A percentile compares a stretch with the other conserved stretches of the same genome.
Conservation (phyloP, 2,888 invertebrate genomes). For the Lasioglossum lativentre region DNA sequence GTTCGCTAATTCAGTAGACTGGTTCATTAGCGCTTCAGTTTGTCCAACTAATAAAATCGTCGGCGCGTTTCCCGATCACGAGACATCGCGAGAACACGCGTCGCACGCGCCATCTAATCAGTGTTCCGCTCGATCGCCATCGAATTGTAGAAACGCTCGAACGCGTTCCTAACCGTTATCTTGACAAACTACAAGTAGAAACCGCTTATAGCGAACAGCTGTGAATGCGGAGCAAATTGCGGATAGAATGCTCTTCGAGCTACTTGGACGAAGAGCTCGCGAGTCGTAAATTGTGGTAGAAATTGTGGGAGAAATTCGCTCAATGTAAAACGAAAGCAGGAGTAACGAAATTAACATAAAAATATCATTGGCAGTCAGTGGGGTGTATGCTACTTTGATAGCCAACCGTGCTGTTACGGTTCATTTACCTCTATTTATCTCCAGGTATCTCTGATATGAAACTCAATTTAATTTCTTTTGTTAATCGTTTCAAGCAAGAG, state of each 20-base stretch:
- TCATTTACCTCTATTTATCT: no score
- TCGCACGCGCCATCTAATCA: slow-evolving; percentile 22
- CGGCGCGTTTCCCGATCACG: slow-evolving; percentile 50
- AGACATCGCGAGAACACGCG: slow-evolving; percentile 56
- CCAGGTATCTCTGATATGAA: background rate
- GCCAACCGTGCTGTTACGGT: no score
- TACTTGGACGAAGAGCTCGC: background rate
- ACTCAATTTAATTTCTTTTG: background rate
- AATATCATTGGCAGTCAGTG: background rate
- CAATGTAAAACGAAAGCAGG: background rate
- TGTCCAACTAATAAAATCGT: slow-evolving; percentile 18
- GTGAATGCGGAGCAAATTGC: background rate
- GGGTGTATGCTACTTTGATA: background rate
- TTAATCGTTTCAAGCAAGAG: background rate
- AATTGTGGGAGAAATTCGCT: background rate
- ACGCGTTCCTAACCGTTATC: background rate
- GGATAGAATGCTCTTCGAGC: background rate
- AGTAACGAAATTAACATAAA: background rate
- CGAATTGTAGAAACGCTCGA: background rate
- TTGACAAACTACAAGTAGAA: background rate
- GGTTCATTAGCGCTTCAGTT: slow-evolving; percentile 17
- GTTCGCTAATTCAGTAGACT: slow-evolving; percentile 3
- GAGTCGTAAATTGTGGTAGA: background rate
- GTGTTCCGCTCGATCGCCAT: slow-evolving; percentile 40
- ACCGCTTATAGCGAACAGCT: slow-evolving; percentile 24